Evolutionary conservation across 1,140 invertebrate species (phyloP).

Genomic region (Drosophila funebris): DNA sequence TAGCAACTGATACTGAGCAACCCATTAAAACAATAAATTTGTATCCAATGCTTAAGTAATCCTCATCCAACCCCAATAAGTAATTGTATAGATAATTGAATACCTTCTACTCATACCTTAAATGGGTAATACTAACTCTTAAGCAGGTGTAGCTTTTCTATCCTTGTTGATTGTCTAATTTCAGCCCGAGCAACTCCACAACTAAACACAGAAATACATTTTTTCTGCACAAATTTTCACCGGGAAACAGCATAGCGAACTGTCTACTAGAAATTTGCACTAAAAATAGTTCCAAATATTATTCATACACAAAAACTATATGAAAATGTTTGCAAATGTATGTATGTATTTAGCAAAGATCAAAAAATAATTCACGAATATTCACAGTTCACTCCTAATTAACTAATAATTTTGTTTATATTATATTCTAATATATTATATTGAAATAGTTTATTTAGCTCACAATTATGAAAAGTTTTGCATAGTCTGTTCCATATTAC

Average conservation of each 20-base stretch:
- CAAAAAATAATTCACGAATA: slow-evolving; percentile 11
- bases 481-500: slow-evolving; percentile 54
- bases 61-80: too few species aligned
- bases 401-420: slow-evolving; percentile 36
- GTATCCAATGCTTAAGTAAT: too few species aligned
- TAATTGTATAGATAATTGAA: too few species aligned
- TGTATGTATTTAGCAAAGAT: slow-evolving; percentile 7
- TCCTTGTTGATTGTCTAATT: not conserved
- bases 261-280: slow-evolving; percentile 57
- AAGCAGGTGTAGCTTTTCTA: not conserved
- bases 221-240: slow-evolving; percentile 30
- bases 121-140: not conserved
- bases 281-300: slow-evolving; percentile 77
- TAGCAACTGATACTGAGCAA: too few species aligned
- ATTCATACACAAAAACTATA: slow-evolving; percentile 66
- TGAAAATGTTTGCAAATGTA: slow-evolving; percentile 33
- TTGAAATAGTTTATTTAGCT: slow-evolving; percentile 17
- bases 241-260: slow-evolving; percentile 35
- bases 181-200: slow-evolving; percentile 9
- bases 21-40: too few species aligned
- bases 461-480: slow-evolving; percentile 64
- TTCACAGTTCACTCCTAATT: slow-evolving; percentile 21
- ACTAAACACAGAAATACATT: not conserved
- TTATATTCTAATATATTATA: not conserved
- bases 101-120: too few species aligned